phyloP scores from a whole-genome alignment of 1,140 invertebrate genomes.

The Eriocheir sinensis region DNA sequence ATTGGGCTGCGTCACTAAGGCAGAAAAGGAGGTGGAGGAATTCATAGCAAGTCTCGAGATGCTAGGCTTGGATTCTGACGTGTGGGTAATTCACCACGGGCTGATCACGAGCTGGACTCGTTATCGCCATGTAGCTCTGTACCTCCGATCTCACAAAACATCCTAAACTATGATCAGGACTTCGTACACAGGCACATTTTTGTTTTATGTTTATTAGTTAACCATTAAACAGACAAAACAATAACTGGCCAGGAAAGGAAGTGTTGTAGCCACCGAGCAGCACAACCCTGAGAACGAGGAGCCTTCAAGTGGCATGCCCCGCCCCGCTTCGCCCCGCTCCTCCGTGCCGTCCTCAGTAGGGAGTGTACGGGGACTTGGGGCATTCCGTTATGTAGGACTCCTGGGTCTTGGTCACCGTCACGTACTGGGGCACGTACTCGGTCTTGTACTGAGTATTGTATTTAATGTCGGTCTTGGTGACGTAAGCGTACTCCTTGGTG shows the following conservation, averaged over 20 bases:
- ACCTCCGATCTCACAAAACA: no score
- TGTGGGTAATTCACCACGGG: no score
- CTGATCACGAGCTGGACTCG: no score
- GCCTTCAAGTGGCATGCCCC: not conserved
- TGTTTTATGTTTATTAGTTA: not conserved
- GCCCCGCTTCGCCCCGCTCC: not conserved
- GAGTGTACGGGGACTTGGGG: conserved; percentile 9
- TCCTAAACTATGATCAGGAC: no score
- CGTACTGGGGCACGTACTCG: conserved; percentile 42
- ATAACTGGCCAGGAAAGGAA: not conserved
- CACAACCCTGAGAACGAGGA: not conserved
- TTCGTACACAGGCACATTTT: no score
- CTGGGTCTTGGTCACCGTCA: conserved; percentile 37
- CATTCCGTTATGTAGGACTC: conserved; percentile 37
- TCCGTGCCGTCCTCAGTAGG: not conserved
- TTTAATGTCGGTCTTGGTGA: conserved; percentile 8
- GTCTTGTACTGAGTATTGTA: conserved; percentile 56
- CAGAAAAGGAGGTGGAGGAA: no score
- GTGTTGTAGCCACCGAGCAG: not conserved
- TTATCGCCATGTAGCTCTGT: no score
- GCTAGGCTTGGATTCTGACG: no score
- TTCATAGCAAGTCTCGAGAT: no score
- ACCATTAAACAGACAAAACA: not conserved
- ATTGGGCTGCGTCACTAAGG: no score
- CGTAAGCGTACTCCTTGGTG: conserved; percentile 29